A percentile compares a stretch with the other conserved stretches of the same genome.
phyloP scores from a whole-genome alignment of 2,113 vertebrate genomes.

The Oreochromis aureus region DNA sequence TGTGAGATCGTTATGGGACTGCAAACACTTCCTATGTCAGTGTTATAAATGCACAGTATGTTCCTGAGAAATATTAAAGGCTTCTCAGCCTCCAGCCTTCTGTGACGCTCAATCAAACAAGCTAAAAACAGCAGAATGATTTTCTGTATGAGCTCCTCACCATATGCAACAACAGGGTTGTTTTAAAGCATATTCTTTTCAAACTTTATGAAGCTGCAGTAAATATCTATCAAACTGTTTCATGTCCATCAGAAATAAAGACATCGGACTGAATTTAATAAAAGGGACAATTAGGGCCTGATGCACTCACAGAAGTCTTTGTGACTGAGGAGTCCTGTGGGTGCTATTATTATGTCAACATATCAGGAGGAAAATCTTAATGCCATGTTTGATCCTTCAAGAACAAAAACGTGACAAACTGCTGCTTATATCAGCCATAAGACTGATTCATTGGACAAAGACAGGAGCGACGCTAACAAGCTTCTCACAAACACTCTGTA shows the following conservation, averaged over 20 bases:
- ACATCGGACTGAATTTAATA: neutral
- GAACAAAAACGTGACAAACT: neutral
- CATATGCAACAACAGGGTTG: neutral
- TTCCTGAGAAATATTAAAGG: neutral
- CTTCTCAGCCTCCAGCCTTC: neutral
- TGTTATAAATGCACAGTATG: neutral
- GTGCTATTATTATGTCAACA: neutral
- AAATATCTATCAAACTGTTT: neutral
- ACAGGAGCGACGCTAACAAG: neutral
- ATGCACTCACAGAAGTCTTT: neutral
- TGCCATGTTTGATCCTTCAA: neutral
- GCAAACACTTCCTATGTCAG: neutral
- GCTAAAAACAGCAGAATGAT: neutral
- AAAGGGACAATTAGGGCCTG: neutral
- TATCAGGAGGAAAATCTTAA: neutral
- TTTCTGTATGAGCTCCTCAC: neutral
- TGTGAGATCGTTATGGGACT: neutral
- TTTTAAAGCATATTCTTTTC: neutral
- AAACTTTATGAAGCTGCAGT: neutral
- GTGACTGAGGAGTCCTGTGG: neutral
- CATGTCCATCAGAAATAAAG: neutral
- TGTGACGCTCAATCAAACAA: neutral
- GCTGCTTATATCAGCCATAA: neutral
- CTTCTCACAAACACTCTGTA: neutral
- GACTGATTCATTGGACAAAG: neutral